phyloP scores from a whole-genome alignment of 2,113 vertebrate species.

The Nannobrachium achirus region DNA sequence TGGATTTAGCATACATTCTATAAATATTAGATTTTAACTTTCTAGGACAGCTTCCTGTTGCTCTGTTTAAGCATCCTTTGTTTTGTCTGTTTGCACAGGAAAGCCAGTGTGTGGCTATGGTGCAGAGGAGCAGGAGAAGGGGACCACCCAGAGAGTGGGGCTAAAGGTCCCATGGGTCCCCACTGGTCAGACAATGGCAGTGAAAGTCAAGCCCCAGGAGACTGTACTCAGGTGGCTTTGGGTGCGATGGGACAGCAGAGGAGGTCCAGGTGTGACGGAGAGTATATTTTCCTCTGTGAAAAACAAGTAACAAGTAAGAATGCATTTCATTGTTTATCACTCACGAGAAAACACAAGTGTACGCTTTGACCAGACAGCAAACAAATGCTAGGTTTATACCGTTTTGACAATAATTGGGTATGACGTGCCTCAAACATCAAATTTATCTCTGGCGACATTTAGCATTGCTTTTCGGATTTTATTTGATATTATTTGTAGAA shows the following conservation, averaged over 20 bases:
- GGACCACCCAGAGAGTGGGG: conserved; percentile 13
- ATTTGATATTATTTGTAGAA: too few species aligned
- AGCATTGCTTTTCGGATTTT: too few species aligned
- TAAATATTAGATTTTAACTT: background rate
- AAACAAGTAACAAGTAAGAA: conserved; percentile 62
- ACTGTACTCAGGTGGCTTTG: conserved; percentile 72
- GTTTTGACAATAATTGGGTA: background rate
- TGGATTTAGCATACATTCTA: conserved; percentile 48
- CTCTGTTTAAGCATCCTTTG: background rate
- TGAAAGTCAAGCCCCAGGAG: background rate
- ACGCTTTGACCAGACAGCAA: background rate
- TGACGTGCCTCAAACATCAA: background rate
- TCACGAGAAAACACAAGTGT: background rate
- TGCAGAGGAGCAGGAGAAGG: conserved; percentile 23
- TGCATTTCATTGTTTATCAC: background rate
- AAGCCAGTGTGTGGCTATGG: conserved; percentile 70
- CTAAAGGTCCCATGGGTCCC: conserved; percentile 15
- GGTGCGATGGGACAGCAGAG: conserved; percentile 56
- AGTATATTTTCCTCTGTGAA: conserved; percentile 69
- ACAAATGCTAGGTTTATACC: background rate
- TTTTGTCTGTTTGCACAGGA: conserved; percentile 37
- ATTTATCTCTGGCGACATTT: too few species aligned
- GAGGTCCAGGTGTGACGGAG: conserved; percentile 52
- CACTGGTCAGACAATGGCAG: conserved; percentile 16
- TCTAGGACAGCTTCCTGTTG: background rate